Base-by-base conservation (phyloP, 2,113 vertebrate genomes). In the Brachypodius melanocephalos region DNA sequence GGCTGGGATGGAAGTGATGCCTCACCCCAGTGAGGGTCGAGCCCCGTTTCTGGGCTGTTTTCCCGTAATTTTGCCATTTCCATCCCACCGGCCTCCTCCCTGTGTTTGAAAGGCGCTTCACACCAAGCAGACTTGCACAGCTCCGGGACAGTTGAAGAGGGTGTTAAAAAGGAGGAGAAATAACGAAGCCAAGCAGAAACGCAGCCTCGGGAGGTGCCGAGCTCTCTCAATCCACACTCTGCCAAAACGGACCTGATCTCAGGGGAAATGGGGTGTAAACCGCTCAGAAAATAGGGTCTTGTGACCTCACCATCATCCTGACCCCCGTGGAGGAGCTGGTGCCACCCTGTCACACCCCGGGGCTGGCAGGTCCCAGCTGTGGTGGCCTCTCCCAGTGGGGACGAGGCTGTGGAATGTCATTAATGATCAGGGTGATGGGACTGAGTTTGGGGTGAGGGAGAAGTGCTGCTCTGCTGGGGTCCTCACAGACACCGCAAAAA, bases 121-220 rank as follows among this genome's bases (percentile, higher is more conserved):
- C 67, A 31, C 22, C 34, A 5, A 24, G 66, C 42, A 26, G 20
- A 19, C 40, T 61, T 5, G 40, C 29, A 8, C 45, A 78, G 65
- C 87, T 46, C 84, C 22, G 5, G 29, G 34, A 42, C 2, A 0
- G 13, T 4, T 17, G 17, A 2, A 17, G 12, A 46, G 8, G 29
- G 45, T 4, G 8, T 16, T n/a, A 49, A 32, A 80, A 69, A 77
- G 24, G 3, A 42, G 17, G 38, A n/a, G 43, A 40, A 92, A 40
- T 5, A 59, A 68, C n/a, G 43, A 48, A 38, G 18, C 55, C 31
- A 34, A 57, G 62, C 57, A 85, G 57, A 62, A 79, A 59, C 0
- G 1, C 31, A 48, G 48, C 49, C 49, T 38, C 0, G 0, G 77
- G 69, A 38, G n/a, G 14, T 1, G 3, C 74, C 0, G 2, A 76